Evolutionary conservation across 2,888 invertebrate species (phyloP).

Genomic region (Drosophila neotestacea): DNA sequence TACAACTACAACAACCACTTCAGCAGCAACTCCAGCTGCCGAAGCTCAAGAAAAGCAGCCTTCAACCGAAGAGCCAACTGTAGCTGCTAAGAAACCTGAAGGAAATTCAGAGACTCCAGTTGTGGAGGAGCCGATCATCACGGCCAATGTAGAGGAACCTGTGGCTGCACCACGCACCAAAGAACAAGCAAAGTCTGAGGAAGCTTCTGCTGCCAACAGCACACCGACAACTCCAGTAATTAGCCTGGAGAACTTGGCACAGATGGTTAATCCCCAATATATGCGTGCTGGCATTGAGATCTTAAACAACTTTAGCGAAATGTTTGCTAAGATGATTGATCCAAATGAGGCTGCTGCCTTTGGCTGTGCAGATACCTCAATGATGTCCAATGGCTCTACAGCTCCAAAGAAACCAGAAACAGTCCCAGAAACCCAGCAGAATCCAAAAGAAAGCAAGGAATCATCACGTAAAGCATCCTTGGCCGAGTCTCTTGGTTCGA

Average conservation of each 20-base stretch:
- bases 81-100: conserved; percentile 17
- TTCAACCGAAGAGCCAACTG: conserved; percentile 12
- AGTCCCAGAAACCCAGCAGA: conserved; percentile 17
- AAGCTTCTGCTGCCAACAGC: conserved; percentile 2
- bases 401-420: conserved; percentile 23
- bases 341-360: conserved; percentile 69
- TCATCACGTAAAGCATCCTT: neutral
- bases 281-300: conserved; percentile 84
- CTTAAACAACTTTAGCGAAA: conserved; percentile 84
- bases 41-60: conserved; percentile 20
- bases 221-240: conserved; percentile 63
- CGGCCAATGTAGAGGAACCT: conserved; percentile 12
- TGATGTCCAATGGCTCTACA: conserved; percentile 29
- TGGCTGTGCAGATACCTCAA: conserved; percentile 41
- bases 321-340: conserved; percentile 84
- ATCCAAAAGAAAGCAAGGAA: neutral
- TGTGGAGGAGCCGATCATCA: conserved; percentile 9
- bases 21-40: conserved; percentile 9
- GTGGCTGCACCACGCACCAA: too few relatives aligned
- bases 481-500: neutral
- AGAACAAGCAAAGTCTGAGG: conserved; percentile 12
- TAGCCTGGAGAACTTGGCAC: conserved; percentile 69
- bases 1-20: conserved; percentile 9
- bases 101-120: conserved; percentile 2
- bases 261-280: conserved; percentile 80